phyloP scores from a whole-genome alignment of 1,140 invertebrate genomes.

The Microplitis demolitor region DNA sequence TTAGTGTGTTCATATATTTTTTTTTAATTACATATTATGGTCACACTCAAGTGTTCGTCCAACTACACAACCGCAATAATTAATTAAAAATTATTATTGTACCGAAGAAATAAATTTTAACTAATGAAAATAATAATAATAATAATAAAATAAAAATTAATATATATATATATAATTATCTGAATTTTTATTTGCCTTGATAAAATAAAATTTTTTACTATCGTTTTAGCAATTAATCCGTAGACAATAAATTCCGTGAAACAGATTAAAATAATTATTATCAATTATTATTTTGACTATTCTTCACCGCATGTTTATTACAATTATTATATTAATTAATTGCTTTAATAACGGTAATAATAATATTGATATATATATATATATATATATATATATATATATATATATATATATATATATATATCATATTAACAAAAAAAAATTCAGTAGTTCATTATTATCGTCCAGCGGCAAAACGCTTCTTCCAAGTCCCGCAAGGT shows the following conservation, averaged over 20 bases:
- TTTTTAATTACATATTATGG: constrained; percentile 46
- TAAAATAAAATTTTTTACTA: too few relatives aligned
- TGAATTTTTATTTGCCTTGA: too few relatives aligned
- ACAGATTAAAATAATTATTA: too few relatives aligned
- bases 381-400: too few relatives aligned
- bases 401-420: constrained; percentile 11
- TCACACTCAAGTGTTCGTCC: constrained; percentile 54
- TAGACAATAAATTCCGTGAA: too few relatives aligned
- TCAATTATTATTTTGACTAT: constrained; percentile 17
- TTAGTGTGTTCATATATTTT: constrained; percentile 22
- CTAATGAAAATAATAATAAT: neutral
- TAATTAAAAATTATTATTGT: neutral
- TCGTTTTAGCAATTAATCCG: too few relatives aligned
- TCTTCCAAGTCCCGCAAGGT: constrained; percentile 42
- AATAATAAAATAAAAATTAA: too few relatives aligned
- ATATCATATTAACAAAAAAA: constrained; percentile 28
- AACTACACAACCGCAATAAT: constrained; percentile 35
- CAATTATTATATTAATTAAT: constrained; percentile 23
- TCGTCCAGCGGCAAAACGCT: constrained; percentile 30
- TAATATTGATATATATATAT: constrained; percentile 20
- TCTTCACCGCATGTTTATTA: constrained; percentile 19
- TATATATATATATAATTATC: too few relatives aligned
- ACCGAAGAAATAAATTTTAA: neutral
- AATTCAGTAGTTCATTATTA: constrained; percentile 29
- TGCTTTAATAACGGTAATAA: constrained; percentile 26